A percentile compares a stretch with the other conserved stretches of the same genome.
phyloP scores from a whole-genome alignment of 2,888 invertebrate species.

The Drosophila merina region DNA sequence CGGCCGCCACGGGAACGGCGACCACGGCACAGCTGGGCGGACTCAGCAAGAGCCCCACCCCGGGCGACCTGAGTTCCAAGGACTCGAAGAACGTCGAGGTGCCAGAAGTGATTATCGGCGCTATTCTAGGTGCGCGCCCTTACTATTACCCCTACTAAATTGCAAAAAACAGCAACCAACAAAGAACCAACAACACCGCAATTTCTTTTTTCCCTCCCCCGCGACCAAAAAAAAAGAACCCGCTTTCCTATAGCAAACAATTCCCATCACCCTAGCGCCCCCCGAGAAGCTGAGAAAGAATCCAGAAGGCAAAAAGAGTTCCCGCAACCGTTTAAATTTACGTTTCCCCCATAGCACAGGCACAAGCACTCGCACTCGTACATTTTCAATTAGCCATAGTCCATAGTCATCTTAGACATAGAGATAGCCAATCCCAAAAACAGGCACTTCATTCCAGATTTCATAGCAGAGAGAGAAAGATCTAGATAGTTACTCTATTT shows the following conservation, averaged over 20 bases:
- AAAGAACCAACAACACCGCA: constrained; percentile 44
- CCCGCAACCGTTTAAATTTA: constrained; percentile 12
- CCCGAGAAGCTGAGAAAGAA: constrained; percentile 4
- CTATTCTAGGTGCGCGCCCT: constrained; percentile 91
- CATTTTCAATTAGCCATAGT: constrained; percentile 26
- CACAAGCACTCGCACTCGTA: background rate
- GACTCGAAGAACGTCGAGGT: constrained; percentile 97
- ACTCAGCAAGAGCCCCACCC: constrained; percentile 92
- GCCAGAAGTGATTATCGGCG: constrained; percentile 97
- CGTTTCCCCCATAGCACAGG: background rate
- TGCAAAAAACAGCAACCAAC: constrained; percentile 29
- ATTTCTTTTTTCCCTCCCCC: constrained; percentile 20
- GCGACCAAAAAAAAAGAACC: background rate
- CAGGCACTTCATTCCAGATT: constrained; percentile 40
- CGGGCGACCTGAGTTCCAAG: constrained; percentile 90
- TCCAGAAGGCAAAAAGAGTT: constrained; percentile 6
- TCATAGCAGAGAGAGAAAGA: constrained; percentile 43
- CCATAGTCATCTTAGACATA: constrained; percentile 40
- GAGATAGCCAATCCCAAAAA: constrained; percentile 41
- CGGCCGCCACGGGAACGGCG: constrained; percentile 86
- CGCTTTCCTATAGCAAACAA: constrained; percentile 5
- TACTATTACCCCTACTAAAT: constrained; percentile 83
- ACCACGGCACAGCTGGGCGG: constrained; percentile 85
- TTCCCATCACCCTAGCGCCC: background rate
- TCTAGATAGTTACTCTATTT: constrained; percentile 20